phyloP scores from a whole-genome alignment of 2,888 invertebrate species.

The Hofmannophila pseudospretella region DNA sequence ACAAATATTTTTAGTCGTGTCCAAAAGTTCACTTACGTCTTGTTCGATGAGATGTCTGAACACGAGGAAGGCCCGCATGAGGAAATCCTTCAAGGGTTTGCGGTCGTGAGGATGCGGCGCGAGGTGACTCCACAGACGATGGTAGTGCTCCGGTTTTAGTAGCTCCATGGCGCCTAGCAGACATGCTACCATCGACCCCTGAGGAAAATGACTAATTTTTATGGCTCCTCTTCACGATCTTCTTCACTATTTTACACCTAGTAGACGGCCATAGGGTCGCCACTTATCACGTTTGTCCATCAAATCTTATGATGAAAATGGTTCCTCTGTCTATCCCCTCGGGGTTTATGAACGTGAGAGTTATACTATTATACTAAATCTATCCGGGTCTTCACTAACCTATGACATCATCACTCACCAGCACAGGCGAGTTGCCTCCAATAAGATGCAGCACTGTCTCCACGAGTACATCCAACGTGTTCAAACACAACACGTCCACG shows the following conservation, averaged over 20 bases:
- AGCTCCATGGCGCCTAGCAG: constrained; percentile 91
- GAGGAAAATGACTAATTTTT: no score
- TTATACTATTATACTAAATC: constrained; percentile 1
- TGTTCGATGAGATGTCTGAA: constrained; percentile 88
- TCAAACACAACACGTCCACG: constrained; percentile 88
- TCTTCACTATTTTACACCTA: no score
- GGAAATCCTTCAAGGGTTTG: constrained; percentile 90
- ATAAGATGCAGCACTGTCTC: constrained; percentile 90
- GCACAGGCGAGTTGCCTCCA: constrained; percentile 84
- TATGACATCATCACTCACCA: constrained; percentile 63
- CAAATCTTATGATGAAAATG: no score
- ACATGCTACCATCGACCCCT: constrained; percentile 92
- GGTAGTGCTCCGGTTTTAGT: constrained; percentile 92
- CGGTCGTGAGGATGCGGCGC: constrained; percentile 83
- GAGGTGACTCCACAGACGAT: constrained; percentile 89
- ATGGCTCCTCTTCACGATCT: no score
- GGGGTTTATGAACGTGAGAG: no score
- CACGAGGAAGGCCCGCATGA: constrained; percentile 88
- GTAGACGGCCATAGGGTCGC: no score
- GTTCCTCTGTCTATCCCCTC: no score
- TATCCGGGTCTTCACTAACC: not conserved
- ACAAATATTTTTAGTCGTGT: no score
- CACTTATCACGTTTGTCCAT: no score
- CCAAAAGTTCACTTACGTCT: constrained; percentile 78
- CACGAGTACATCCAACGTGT: constrained; percentile 89